Evolutionary conservation across 2,797 vertebrate species (phyloP).

Genomic region (Pristis pectinata): DNA sequence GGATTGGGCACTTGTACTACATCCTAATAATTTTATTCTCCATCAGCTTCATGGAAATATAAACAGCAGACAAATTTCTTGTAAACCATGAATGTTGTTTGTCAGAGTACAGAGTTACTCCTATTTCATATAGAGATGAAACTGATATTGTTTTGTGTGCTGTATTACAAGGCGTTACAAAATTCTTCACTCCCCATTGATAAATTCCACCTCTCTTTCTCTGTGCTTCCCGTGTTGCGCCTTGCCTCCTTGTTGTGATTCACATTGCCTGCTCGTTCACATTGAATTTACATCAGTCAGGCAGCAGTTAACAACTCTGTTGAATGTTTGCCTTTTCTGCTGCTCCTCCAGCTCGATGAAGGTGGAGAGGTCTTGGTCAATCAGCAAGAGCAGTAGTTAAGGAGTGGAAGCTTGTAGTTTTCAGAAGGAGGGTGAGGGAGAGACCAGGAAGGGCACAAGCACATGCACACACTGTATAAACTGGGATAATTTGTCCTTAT

Average conservation of each 20-base stretch:
- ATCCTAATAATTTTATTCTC: neutral
- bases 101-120: neutral
- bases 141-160: neutral
- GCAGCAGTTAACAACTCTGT: too few species aligned
- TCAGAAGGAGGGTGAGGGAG: too few species aligned
- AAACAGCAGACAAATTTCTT: neutral
- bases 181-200: neutral
- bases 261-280: neutral
- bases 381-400: too few species aligned
- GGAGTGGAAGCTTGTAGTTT: too few species aligned
- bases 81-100: neutral
- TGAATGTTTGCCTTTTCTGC: too few species aligned
- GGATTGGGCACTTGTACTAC: neutral
- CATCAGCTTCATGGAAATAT: neutral
- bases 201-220: neutral
- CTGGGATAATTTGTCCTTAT: too few species aligned
- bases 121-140: neutral
- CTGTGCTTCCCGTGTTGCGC: neutral
- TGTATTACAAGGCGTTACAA: neutral
- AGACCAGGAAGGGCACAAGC: too few species aligned
- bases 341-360: too few species aligned
- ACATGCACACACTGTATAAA: too few species aligned
- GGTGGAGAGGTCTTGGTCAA: too few species aligned
- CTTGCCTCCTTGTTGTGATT: neutral
- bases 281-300: too few species aligned